phyloP scores from a whole-genome alignment of 64 coral and sea anemone species.

The Montipora capricornis region DNA sequence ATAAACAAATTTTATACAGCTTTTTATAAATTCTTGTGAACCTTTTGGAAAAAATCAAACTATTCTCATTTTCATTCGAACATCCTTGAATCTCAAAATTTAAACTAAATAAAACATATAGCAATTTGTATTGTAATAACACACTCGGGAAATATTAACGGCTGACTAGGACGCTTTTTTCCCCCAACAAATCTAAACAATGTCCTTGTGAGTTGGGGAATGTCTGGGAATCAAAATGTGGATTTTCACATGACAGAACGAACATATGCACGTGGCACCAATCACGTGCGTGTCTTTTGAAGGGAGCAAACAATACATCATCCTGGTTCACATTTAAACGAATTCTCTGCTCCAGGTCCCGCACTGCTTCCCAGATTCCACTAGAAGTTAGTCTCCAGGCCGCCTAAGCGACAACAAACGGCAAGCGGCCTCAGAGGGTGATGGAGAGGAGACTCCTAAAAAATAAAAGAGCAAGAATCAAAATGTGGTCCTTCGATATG shows the following conservation, averaged over 20 bases:
- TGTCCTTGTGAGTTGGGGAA: no score
- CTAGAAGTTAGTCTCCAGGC: constrained; percentile 86
- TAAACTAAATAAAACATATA: no score
- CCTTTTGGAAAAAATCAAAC: neutral
- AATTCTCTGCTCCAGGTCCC: constrained; percentile 90
- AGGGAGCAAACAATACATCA: constrained; percentile 90
- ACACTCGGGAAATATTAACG: no score
- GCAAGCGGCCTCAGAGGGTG: constrained; percentile 73
- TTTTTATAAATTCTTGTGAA: no score
- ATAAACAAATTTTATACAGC: neutral
- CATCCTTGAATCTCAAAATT: no score
- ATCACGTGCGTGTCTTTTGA: constrained; percentile 53
- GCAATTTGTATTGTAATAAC: no score
- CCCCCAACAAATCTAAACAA: no score
- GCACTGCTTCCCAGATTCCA: constrained; percentile 89
- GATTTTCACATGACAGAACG: neutral
- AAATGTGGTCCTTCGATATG: no score
- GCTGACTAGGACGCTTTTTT: no score
- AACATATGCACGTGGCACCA: neutral
- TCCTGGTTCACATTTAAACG: constrained; percentile 96
- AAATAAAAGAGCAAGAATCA: no score
- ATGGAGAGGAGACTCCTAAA: constrained; percentile 58
- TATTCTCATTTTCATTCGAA: neutral
- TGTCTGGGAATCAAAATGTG: no score
- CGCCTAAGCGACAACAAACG: constrained; percentile 82